These are phyloP conservation scores for Vanessa cardui DNA, from an alignment of 2,888 invertebrate genomes.

Conservation along the genomic window DNA sequence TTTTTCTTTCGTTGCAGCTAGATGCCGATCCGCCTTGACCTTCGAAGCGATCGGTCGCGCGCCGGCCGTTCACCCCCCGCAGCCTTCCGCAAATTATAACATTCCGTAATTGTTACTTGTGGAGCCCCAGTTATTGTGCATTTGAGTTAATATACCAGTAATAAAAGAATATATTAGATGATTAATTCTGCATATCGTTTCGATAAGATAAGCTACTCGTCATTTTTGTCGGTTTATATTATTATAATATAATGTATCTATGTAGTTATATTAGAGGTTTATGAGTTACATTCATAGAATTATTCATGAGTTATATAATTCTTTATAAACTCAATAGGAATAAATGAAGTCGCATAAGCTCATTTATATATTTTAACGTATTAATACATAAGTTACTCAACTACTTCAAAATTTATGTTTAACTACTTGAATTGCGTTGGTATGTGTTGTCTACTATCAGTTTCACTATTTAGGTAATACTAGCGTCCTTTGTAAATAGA, in stretches of 20 bases:
- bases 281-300: too few species aligned
- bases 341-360: too few species aligned
- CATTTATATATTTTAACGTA: too few species aligned
- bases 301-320: too few species aligned
- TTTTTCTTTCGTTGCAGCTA: constrained; percentile 76
- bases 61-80: constrained; percentile 62
- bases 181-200: background rate
- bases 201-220: background rate
- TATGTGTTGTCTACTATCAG: constrained; percentile 24
- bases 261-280: too few species aligned
- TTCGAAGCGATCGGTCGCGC: constrained; percentile 73
- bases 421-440: too few species aligned
- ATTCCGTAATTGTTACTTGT: constrained; percentile 37
- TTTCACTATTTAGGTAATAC: constrained; percentile 37
- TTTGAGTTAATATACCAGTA: background rate
- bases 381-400: background rate
- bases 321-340: too few species aligned
- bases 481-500: constrained; percentile 34
- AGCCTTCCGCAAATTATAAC: constrained; percentile 45
- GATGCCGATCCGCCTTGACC: constrained; percentile 70
- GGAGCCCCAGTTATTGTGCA: constrained; percentile 1
- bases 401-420: background rate
- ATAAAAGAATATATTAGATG: background rate
- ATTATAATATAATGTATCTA: too few species aligned
- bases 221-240: background rate